These are phyloP conservation scores for Vimba vimba DNA, from an alignment of 2,113 vertebrate genomes.

Conservation along the genomic window DNA sequence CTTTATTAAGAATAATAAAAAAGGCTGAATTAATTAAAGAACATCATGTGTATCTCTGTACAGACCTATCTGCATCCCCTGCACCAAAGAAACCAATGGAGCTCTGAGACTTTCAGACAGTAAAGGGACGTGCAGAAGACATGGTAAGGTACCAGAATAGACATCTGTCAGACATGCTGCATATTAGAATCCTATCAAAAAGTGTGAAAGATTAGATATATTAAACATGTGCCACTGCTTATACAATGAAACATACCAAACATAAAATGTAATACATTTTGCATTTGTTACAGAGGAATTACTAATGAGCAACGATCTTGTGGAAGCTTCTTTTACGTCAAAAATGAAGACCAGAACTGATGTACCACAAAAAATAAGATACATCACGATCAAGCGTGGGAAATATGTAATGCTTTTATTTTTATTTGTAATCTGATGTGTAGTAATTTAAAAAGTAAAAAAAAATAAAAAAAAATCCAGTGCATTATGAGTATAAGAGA, in stretches of 20 bases:
- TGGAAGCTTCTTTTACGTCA: constrained; percentile 68
- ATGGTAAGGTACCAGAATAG: constrained; percentile 62
- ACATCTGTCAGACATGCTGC: neutral
- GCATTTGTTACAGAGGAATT: constrained; percentile 61
- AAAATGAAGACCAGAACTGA: fast-evolving
- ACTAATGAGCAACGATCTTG: constrained; percentile 60
- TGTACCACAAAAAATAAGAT: constrained; percentile 15
- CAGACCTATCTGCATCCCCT: constrained; percentile 79
- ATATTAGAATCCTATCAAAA: neutral
- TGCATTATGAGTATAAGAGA: neutral
- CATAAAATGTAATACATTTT: constrained; percentile 28
- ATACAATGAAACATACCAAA: neutral
- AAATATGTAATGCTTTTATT: constrained; percentile 60
- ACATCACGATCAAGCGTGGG: constrained; percentile 60
- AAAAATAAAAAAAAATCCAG: too few species aligned
- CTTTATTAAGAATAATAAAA: neutral
- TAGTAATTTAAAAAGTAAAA: neutral
- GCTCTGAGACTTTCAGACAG: constrained; percentile 62
- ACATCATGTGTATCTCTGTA: neutral
- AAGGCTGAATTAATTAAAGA: neutral
- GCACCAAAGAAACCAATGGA: constrained; percentile 71
- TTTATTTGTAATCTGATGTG: neutral
- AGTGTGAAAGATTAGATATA: neutral
- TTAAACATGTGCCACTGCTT: too few species aligned
- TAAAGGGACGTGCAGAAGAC: constrained; percentile 63